Conservation (phyloP, 2,888 invertebrate genomes). For the Acrobasis repandana region DNA sequence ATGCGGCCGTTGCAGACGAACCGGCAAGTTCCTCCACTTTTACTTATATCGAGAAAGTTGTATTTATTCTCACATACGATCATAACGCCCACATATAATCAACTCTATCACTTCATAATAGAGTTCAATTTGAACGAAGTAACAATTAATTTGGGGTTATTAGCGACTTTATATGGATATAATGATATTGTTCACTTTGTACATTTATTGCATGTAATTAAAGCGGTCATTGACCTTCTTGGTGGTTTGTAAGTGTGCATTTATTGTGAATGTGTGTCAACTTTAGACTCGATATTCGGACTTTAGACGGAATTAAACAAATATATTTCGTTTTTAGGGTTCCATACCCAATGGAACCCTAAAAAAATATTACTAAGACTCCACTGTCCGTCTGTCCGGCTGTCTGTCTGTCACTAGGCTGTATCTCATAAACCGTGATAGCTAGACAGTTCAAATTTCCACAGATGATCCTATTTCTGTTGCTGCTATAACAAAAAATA, state of each 20-base stretch:
- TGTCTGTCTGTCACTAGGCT: too few species aligned
- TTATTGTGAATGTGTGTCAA: conserved; percentile 15
- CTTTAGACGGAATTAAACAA: too few species aligned
- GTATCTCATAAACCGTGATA: too few species aligned
- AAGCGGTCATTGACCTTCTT: neutral
- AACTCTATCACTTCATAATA: conserved; percentile 4
- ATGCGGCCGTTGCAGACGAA: conserved; percentile 13
- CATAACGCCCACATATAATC: conserved; percentile 4
- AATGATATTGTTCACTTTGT: conserved; percentile 15
- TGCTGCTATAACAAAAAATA: too few species aligned
- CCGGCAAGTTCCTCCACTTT: conserved; percentile 45
- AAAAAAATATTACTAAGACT: too few species aligned
- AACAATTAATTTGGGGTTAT: conserved; percentile 14
- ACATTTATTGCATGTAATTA: conserved; percentile 14
- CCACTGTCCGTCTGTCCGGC: too few species aligned
- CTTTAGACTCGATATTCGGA: too few species aligned
- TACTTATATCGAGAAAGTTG: conserved; percentile 48
- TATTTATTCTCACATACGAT: conserved; percentile 18
- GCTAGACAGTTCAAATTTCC: too few species aligned
- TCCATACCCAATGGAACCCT: too few species aligned
- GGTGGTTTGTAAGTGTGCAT: conserved; percentile 43
- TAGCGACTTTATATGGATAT: conserved; percentile 7
- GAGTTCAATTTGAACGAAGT: neutral
- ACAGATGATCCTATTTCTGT: too few species aligned
- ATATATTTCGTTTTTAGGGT: too few species aligned